These are phyloP conservation scores for Holacanthella duospinosa DNA, from an alignment of 2,888 invertebrate species.

Conservation along the genomic window DNA sequence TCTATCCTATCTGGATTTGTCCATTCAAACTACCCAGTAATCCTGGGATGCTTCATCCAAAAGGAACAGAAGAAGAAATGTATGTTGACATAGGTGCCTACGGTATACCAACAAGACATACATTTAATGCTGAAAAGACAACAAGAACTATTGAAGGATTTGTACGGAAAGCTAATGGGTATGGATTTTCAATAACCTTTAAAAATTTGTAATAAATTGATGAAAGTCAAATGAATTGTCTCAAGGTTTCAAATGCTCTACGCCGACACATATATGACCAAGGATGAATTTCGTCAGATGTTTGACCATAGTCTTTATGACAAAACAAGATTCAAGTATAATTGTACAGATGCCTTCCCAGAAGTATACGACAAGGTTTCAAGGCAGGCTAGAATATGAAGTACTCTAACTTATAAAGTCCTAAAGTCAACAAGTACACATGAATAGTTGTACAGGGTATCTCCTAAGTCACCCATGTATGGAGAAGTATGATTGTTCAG, in stretches of 20 bases:
- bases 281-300: constrained; percentile 65
- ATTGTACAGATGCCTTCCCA: constrained; percentile 63
- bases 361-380: constrained; percentile 68
- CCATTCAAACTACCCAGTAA: constrained; percentile 59
- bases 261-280: constrained; percentile 64
- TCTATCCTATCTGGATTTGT: constrained; percentile 74
- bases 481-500: no score
- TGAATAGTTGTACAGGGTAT: no score
- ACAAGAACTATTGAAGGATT: constrained; percentile 60
- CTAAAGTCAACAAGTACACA: not conserved
- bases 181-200: constrained; percentile 21
- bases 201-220: no score
- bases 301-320: constrained; percentile 69
- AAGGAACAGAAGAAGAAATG: constrained; percentile 47
- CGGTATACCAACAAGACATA: constrained; percentile 56
- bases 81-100: constrained; percentile 74
- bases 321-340: constrained; percentile 49
- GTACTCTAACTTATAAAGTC: not conserved
- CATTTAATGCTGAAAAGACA: constrained; percentile 54
- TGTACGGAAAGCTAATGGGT: constrained; percentile 56
- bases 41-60: constrained; percentile 61
- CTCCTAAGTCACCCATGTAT: no score
- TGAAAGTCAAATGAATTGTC: not conserved
- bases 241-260: constrained; percentile 72
- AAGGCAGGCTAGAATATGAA: constrained; percentile 43